Base-by-base conservation (phyloP, 2,888 invertebrate genomes). In the Nebria brevicollis region DNA sequence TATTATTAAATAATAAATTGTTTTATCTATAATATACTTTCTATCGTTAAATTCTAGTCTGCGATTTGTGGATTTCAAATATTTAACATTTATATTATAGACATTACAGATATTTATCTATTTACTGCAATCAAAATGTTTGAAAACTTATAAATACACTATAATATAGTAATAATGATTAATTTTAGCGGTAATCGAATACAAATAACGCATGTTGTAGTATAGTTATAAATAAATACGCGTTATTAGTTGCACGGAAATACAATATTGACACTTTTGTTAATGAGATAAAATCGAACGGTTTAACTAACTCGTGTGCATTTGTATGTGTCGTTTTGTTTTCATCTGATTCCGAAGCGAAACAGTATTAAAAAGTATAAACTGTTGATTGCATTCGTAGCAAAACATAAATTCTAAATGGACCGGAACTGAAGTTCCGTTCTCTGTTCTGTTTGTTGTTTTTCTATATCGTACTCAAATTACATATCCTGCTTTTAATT, bases 241-340 rank as follows among this genome's bases (percentile, higher is more conserved):
- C 20, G 34, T 34, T 34, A 77, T 72, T 68, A 42, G 68, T 25
- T 66, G 73, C 78, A 78, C 65, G 78, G 78, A 78, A 74, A 73
- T 72, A 64, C 20, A 73, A 64, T 78, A 78, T 72, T 78, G 72
- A 78, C 73, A 72, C 66, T 78, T 78, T 78, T 78, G 66, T 78
- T 78, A 74, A 74, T 66, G 43, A 78, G 66, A 78, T 78, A 78
- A 77, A 78, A 74, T 78, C 42, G 43, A 73, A 66, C 78, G 66
- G 72, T 25, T 66, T 41, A 74, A 73, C 66, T 78, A 66, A 78
- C 66, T 78, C 78, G 42, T 74, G 78, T 78, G 78, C 42, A 66
- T 72, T 73, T 43, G 20, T 20, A 43, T 43, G 43, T 11, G 13
- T 54, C 54, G 54, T 54, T 54, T 54, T 54, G 7, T 54, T 54